Percentiles rank a stretch among this genome's conserved stretches.
phyloP scores from a whole-genome alignment of 1,140 invertebrate genomes.

The Vanessa atalanta region DNA sequence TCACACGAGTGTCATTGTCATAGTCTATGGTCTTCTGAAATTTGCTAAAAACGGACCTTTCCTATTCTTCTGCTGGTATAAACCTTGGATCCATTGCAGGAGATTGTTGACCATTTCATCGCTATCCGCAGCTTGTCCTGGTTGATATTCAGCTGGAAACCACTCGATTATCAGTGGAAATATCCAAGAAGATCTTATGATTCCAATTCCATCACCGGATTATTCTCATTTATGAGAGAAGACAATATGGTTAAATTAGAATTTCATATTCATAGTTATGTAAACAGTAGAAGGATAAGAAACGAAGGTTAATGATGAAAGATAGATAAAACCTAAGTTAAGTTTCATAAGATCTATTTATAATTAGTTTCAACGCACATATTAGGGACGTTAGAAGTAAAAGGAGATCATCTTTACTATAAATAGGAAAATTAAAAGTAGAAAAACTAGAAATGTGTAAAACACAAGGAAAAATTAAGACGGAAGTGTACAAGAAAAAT shows the following conservation, averaged over 20 bases:
- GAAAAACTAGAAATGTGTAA: no score
- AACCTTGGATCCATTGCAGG: conserved; percentile 86
- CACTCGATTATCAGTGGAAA: conserved; percentile 46
- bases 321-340: no score
- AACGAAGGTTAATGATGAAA: no score
- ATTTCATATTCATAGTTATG: no score
- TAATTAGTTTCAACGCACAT: no score
- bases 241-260: not conserved
- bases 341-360: no score
- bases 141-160: conserved; percentile 69
- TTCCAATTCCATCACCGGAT: conserved; percentile 39
- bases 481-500: no score
- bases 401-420: no score
- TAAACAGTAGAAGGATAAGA: no score
- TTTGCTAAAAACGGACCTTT: conserved; percentile 81
- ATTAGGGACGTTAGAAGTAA: no score
- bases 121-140: conserved; percentile 74
- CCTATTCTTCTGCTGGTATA: conserved; percentile 84
- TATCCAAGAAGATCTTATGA: not conserved
- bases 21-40: conserved; percentile 12
- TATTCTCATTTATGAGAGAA: conserved; percentile 36
- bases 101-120: conserved; percentile 87
- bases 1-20: not conserved
- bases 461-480: no score
- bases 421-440: no score